Base-by-base conservation (phyloP, 2,797 vertebrate genomes). In the Brachyalestes nurse region DNA sequence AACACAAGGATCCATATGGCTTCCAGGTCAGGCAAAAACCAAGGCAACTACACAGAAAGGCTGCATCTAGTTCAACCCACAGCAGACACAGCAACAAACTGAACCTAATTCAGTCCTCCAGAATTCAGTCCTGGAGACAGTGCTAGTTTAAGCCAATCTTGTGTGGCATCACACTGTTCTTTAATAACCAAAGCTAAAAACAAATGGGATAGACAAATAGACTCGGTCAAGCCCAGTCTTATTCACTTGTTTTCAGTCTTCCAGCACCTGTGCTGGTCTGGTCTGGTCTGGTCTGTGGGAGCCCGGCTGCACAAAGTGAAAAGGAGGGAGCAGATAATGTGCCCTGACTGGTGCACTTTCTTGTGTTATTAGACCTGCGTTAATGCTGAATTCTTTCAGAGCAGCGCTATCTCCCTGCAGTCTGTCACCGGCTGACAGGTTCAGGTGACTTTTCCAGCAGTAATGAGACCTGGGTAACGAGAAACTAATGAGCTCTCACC, bases 401-500 rank as follows among this genome's bases (percentile, higher is more conserved):
- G 21, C 66, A 80, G 82, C 71, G 75, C 85, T 86, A 83, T 87
- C 75, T 82, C 71, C 72, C 80, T 61, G 55, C 75, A 76, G 85
- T 76, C 60, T 76, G 67, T 83, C 80, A 80, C 49, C 25, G 62
- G 49, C 58, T 23, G 83, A 80, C 45, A 85, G 77, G 80, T 83
- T 61, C 77, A 83, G 81, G 72, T 88, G 69, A 72, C 76, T 67
- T 62, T 66, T 84, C 57, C 55, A 73, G 23, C 72, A 70, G 75
- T 85, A 83, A 86, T 80, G 78, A 87, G 83, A 81, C 69, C 61
- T 76, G 79, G 79, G 62, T 67, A 84, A 83, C 78, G 72, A 75
- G 82, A 79, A 65, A 71, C 72, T 87, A 89, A 86, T 83, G 83
- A 85, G 82, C 83, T 86, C 69, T 72, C 69, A 60, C 47, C 74